A percentile compares a stretch with the other conserved stretches of the same genome.
These are phyloP conservation scores for Nannospalax galili DNA, from an alignment of 2,113 vertebrate genomes.

Conservation along the genomic window DNA sequence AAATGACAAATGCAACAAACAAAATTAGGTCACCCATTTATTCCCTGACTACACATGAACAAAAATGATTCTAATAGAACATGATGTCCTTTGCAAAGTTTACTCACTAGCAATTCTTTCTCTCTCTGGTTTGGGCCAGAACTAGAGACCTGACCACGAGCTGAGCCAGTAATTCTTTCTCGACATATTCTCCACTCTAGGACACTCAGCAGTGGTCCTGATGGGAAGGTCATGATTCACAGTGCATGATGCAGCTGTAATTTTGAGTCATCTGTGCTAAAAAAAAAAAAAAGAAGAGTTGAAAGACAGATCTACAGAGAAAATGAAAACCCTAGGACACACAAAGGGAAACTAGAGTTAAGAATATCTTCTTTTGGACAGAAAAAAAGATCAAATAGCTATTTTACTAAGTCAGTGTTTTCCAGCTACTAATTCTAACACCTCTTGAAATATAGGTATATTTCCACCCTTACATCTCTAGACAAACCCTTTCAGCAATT, in stretches of 20 bases:
- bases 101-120: not conserved
- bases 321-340: not conserved
- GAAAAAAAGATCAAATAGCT: not conserved
- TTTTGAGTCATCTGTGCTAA: not conserved
- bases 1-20: not conserved
- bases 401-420: conserved; percentile 5
- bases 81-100: not conserved
- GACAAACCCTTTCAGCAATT: not conserved
- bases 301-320: not conserved
- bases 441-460: conserved; percentile 4
- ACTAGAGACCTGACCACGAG: not conserved
- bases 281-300: not conserved
- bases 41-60: not conserved
- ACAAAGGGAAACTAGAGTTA: not conserved
- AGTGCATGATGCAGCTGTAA: not conserved
- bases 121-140: not conserved
- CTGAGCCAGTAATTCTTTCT: too few relatives aligned
- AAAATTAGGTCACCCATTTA: not conserved
- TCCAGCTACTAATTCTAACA: not conserved
- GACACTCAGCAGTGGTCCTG: not conserved
- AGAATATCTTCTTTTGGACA: not conserved
- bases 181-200: not conserved
- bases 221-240: not conserved
- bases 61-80: not conserved
- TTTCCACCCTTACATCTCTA: too few relatives aligned